phyloP scores from a whole-genome alignment of 2,113 vertebrate genomes.

The Semnornis frantzii region DNA sequence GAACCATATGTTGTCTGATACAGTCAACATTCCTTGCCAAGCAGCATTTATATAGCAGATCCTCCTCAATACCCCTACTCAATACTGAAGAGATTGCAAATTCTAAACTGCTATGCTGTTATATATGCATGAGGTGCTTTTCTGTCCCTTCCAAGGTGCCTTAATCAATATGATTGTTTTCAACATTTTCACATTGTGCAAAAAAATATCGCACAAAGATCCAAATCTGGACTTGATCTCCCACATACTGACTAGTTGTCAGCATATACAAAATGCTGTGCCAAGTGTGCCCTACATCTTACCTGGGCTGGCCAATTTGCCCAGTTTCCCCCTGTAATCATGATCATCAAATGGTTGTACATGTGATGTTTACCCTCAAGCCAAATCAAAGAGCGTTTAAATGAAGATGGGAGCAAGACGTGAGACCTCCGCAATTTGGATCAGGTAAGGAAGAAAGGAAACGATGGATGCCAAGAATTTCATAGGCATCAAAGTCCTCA shows the following conservation, averaged over 20 bases:
- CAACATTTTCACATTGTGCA: background rate
- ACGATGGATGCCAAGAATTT: background rate
- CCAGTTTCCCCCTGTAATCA: background rate
- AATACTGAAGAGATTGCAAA: background rate
- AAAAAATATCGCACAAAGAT: background rate
- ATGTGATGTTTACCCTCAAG: background rate
- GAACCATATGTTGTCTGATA: slow-evolving; percentile 69
- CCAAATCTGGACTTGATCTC: background rate
- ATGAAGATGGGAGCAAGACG: background rate
- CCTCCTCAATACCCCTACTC: slow-evolving; percentile 22
- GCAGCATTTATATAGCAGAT: slow-evolving; percentile 54
- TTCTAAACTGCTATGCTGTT: background rate
- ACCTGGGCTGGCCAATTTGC: background rate
- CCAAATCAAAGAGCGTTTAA: background rate
- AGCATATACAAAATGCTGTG: background rate
- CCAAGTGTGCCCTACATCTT: background rate
- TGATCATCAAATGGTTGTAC: background rate
- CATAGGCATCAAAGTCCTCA: background rate
- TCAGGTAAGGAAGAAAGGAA: background rate
- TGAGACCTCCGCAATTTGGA: background rate
- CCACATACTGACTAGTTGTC: background rate
- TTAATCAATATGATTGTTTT: slow-evolving; percentile 36
- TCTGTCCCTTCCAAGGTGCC: slow-evolving; percentile 33
- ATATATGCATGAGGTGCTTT: slow-evolving; percentile 26
- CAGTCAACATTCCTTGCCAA: slow-evolving; percentile 57